Conservation (phyloP, 2,113 vertebrate species). For the Gymnorhina tibicen region DNA sequence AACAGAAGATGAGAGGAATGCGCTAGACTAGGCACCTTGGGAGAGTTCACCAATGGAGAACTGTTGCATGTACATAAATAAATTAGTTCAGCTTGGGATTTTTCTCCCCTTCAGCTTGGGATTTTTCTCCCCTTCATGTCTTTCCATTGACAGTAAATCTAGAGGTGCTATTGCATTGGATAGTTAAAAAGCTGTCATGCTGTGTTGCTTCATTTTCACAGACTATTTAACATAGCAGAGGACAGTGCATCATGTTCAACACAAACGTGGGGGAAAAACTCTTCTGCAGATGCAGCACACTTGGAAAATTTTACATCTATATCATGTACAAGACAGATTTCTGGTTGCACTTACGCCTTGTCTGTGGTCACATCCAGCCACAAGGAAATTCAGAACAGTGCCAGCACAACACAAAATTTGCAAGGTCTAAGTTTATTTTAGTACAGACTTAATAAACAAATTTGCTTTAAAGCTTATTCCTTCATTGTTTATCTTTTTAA, state of each 20-base stretch:
- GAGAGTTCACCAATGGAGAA: background rate
- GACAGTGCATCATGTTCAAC: background rate
- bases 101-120: no score
- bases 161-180: background rate
- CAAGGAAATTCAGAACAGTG: background rate
- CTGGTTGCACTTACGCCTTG: background rate
- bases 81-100: background rate
- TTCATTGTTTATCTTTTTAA: background rate
- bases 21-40: background rate
- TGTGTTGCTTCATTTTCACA: background rate
- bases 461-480: background rate
- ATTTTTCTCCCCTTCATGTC: fast-evolving
- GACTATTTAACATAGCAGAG: background rate
- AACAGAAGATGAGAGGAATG: background rate
- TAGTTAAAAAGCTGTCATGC: background rate
- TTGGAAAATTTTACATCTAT: background rate
- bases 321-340: background rate
- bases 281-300: background rate
- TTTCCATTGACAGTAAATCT: background rate
- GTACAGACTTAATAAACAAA: background rate
- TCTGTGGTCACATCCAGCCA: background rate
- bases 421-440: background rate
- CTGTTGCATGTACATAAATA: background rate
- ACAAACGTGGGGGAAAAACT: fast-evolving
- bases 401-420: background rate